A percentile compares a stretch with the other conserved stretches of the same genome.
Conservation (phyloP, 2,888 invertebrate species). For the Phymatocera aterrima region DNA sequence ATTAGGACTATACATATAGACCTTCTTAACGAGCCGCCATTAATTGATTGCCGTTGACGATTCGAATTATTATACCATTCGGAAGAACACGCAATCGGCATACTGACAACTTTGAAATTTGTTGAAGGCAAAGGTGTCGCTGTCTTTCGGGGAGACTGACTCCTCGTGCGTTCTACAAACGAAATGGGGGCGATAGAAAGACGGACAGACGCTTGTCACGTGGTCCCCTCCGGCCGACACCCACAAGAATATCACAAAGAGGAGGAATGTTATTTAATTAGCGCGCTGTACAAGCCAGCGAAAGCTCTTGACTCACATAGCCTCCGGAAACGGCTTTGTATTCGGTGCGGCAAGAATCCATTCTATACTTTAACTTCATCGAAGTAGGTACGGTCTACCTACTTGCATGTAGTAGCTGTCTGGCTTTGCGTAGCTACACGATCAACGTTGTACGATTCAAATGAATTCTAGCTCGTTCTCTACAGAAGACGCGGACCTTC, state of each 20-base stretch:
- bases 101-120: background rate
- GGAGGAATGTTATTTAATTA: constrained; percentile 69
- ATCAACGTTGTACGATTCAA: background rate
- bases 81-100: background rate
- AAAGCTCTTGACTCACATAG: constrained; percentile 36
- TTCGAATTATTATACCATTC: background rate
- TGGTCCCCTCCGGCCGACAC: constrained; percentile 66
- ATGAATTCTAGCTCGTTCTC: background rate
- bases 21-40: background rate
- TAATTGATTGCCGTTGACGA: too few species aligned
- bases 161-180: constrained; percentile 17
- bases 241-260: constrained; percentile 62
- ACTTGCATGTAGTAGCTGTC: background rate
- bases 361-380: constrained; percentile 37
- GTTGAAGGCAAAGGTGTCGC: background rate
- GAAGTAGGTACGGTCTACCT: too few species aligned
- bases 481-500: background rate
- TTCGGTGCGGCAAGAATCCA: constrained; percentile 28
- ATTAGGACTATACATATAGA: background rate
- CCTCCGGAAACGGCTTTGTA: constrained; percentile 40
- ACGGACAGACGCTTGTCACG: constrained; percentile 53
- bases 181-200: constrained; percentile 42
- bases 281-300: constrained; percentile 68
- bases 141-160: constrained; percentile 22
- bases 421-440: background rate